Base-by-base conservation (phyloP, 2,797 vertebrate genomes). In the Gouania willdenowi region DNA sequence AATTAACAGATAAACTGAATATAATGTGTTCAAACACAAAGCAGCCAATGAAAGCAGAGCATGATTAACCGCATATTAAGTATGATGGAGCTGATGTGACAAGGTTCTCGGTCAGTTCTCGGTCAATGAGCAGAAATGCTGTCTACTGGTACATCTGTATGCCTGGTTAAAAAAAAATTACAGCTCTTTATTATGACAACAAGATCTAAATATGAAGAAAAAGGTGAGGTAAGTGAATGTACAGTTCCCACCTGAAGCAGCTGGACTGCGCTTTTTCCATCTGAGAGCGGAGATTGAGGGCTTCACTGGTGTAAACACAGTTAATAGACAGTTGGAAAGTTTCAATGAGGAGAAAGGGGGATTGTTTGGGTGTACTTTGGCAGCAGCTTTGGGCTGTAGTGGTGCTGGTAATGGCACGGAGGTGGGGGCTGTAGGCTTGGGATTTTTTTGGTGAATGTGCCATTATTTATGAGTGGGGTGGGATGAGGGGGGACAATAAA, bases 401-500 rank as follows among this genome's bases (percentile, higher is more conserved):
- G 32, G 42, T 32, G 13, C 55, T 66, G 54, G 57, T 76, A 56
- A 67, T 44, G 54, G 66, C 36, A 60, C 61, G 46, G 53, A 72
- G 61, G 53, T 52, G 33, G 75, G 66, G 62, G 55, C 35, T 13
- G 68, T 44, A 41, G 32, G 66, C 59, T 61, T 48, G 41, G 43
- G 52, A 57, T 59, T 66, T 76, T 82, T 77, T 83, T 84, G 72
- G 74, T 81, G 75, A 87, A 85, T 75, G 64, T 71, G 67, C 77
- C 71, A 52, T 71, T 68, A 76, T 72, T 81, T 84, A 77, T 27
- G 68, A 78, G 82, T 56, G 41, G 62, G 66, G 72, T 59, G 77
- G 75, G 77, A 55, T 71, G 55, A 71, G 60, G 64, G n/a, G 75
- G 66, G 66, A 73, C 82, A 83, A 84, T 89, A 88, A 88, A 89